Percentiles rank a stretch among this genome's conserved stretches.
Evolutionary conservation across 1,140 invertebrate species (phyloP).

Genomic region (Macrosteles quadrilineatus): DNA sequence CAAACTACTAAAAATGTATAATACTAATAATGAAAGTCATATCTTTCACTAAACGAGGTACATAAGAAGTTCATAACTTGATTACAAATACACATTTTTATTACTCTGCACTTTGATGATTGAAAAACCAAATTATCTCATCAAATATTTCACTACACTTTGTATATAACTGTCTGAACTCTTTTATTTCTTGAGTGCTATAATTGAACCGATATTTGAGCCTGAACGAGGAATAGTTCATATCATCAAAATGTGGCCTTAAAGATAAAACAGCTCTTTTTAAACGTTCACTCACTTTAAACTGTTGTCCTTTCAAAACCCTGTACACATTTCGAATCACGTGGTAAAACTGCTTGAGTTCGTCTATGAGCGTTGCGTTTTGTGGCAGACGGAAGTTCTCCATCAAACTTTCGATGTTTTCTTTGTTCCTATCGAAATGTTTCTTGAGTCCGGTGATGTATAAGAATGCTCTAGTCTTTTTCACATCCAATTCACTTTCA

Average conservation of each 20-base stretch:
- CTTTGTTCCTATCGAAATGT: not conserved
- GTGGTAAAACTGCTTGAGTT: not conserved
- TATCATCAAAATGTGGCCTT: not conserved
- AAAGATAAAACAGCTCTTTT: conserved; percentile 1
- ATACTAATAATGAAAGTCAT: too few relatives aligned
- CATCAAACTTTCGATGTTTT: not conserved
- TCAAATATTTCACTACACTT: not conserved
- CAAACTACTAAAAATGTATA: too few relatives aligned
- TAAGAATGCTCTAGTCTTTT: not conserved
- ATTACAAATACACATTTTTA: too few relatives aligned
- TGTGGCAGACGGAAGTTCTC: not conserved
- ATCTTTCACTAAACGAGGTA: too few relatives aligned
- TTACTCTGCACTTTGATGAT: not conserved
- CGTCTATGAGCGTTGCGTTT: not conserved
- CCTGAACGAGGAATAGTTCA: not conserved
- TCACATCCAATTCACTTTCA: not conserved
- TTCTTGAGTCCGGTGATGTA: not conserved
- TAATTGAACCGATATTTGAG: not conserved
- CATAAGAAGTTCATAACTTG: too few relatives aligned
- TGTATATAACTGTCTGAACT: not conserved
- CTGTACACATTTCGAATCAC: not conserved
- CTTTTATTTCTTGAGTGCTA: not conserved
- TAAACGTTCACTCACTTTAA: not conserved
- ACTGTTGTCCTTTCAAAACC: not conserved
- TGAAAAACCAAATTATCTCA: not conserved